phyloP scores from a whole-genome alignment of 2,113 vertebrate species.

The Hiodon alosoides region DNA sequence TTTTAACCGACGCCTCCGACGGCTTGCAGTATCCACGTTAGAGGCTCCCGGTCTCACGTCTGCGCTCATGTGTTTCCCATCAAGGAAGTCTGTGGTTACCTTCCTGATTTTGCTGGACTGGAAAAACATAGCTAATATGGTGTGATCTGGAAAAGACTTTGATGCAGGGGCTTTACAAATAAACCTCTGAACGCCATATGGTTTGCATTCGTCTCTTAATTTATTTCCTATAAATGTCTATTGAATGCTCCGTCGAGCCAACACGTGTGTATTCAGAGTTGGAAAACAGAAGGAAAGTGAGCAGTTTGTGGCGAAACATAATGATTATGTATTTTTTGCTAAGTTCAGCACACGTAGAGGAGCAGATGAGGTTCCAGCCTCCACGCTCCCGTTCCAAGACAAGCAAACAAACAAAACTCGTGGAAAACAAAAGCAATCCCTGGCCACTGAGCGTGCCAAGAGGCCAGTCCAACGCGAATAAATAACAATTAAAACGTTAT shows the following conservation, averaged over 20 bases:
- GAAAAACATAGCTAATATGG: constrained; percentile 99
- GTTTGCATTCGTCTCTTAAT: constrained; percentile 98
- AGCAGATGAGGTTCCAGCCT: constrained; percentile 28
- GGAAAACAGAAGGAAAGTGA: constrained; percentile 78
- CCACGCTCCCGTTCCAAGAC: constrained; percentile 34
- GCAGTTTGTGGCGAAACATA: constrained; percentile 81
- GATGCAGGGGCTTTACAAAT: constrained; percentile 98
- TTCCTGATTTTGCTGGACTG: constrained; percentile 97
- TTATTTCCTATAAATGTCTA: constrained; percentile 99
- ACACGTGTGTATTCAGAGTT: constrained; percentile 86
- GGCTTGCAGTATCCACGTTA: constrained; percentile 63
- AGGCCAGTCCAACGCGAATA: constrained; percentile 37
- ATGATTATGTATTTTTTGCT: constrained; percentile 76
- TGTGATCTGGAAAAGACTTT: constrained; percentile 97
- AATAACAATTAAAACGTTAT: constrained; percentile 50
- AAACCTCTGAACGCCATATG: constrained; percentile 95
- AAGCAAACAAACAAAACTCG: constrained; percentile 57
- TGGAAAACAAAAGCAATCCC: constrained; percentile 25
- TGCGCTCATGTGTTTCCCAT: constrained; percentile 97
- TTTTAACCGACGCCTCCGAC: constrained; percentile 77
- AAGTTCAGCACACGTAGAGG: constrained; percentile 25
- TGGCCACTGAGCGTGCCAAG: not conserved
- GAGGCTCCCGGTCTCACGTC: constrained; percentile 64
- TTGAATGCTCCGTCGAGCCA: constrained; percentile 87
- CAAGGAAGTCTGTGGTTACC: constrained; percentile 97